Evolutionary conservation across 2,113 vertebrate species (phyloP).

Genomic region (Rhinogobius similis): DNA sequence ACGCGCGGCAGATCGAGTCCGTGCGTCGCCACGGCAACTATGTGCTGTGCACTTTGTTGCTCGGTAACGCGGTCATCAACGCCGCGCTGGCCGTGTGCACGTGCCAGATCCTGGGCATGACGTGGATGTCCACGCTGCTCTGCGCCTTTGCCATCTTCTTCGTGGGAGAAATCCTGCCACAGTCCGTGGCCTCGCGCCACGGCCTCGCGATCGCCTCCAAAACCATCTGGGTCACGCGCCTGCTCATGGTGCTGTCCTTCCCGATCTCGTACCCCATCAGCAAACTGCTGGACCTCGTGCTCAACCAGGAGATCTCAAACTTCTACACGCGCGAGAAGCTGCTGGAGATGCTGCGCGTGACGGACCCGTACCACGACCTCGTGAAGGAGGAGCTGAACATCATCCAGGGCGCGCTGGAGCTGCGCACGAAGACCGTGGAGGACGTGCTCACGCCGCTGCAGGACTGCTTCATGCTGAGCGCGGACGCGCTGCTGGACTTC

Average conservation of each 20-base stretch:
- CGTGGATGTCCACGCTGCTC: constrained; percentile 86
- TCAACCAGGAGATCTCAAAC: constrained; percentile 93
- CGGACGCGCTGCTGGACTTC: constrained; percentile 90
- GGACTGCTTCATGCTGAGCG: constrained; percentile 94
- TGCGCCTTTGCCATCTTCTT: constrained; percentile 91
- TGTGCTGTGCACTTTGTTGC: constrained; percentile 89
- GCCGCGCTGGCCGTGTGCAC: constrained; percentile 90
- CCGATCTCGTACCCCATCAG: constrained; percentile 94
- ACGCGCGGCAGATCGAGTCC: constrained; percentile 88
- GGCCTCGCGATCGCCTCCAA: constrained; percentile 92
- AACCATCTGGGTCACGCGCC: constrained; percentile 89
- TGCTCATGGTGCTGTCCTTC: constrained; percentile 91
- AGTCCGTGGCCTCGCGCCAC: constrained; percentile 92
- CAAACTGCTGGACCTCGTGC: constrained; percentile 90
- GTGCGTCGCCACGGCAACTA: constrained; percentile 90
- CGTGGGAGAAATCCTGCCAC: constrained; percentile 90
- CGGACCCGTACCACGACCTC: constrained; percentile 91
- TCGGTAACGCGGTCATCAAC: constrained; percentile 90
- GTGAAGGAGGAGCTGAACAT: constrained; percentile 95
- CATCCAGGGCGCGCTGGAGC: constrained; percentile 93
- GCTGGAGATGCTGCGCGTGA: constrained; percentile 89
- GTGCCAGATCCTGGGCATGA: constrained; percentile 86
- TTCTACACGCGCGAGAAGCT: constrained; percentile 93
- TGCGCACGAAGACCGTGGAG: constrained; percentile 92
- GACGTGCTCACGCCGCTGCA: constrained; percentile 91